These are phyloP conservation scores for Paragorgia papillata DNA, from an alignment of 92 coral and sea anemone species.

Conservation along the genomic window DNA sequence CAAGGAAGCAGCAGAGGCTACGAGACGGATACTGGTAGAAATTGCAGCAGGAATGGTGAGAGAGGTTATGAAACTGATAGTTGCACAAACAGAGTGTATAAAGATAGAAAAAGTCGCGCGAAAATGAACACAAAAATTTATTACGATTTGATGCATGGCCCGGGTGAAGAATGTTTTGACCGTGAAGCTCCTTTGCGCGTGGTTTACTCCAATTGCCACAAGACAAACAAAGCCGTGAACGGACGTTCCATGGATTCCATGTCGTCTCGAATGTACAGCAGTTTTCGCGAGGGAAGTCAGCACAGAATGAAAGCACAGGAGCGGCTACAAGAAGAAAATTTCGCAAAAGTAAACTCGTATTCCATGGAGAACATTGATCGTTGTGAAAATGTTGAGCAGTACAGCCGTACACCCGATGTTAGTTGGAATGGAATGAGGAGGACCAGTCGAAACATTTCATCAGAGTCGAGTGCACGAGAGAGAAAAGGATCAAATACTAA, in stretches of 20 bases:
- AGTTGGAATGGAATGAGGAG: slow-evolving; percentile 30
- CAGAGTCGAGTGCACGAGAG: slow-evolving; percentile 40
- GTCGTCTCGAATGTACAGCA: slow-evolving; percentile 35
- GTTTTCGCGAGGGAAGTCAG: slow-evolving; percentile 35
- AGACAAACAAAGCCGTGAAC: not conserved
- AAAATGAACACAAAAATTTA: slow-evolving; percentile 26
- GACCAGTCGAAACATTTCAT: slow-evolving; percentile 56
- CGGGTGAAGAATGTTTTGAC: slow-evolving; percentile 16
- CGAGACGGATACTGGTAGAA: slow-evolving; percentile 22
- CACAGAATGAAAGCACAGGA: not conserved
- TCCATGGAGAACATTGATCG: slow-evolving; percentile 36
- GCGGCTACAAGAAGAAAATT: not conserved
- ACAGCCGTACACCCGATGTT: slow-evolving; percentile 4
- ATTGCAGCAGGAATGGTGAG: not conserved
- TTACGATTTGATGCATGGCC: slow-evolving; percentile 14
- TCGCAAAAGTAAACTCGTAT: slow-evolving; percentile 22
- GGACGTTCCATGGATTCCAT: slow-evolving; percentile 26
- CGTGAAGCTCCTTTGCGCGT: slow-evolving; percentile 38
- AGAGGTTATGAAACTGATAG: slow-evolving; percentile 40
- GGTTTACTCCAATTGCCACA: not conserved
- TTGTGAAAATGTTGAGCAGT: not conserved
- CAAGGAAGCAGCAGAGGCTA: slow-evolving; percentile 30
- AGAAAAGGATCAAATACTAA: slow-evolving; percentile 60
- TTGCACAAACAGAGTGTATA: slow-evolving; percentile 9
- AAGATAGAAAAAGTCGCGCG: slow-evolving; percentile 14